phyloP scores from a whole-genome alignment of 1,140 invertebrate species.

The Cydia amplana region DNA sequence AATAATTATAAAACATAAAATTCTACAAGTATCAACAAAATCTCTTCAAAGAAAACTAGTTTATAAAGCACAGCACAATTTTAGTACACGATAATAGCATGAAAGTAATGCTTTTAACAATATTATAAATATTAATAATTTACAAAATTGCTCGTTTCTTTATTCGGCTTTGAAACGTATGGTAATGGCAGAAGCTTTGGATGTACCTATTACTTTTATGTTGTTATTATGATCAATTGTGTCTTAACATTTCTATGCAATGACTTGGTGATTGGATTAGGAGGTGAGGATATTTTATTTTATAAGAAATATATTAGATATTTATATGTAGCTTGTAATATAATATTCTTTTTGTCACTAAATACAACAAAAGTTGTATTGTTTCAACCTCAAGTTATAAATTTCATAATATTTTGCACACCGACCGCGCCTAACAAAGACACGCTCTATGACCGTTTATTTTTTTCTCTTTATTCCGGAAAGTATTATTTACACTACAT shows the following conservation, averaged over 20 bases:
- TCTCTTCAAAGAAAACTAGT: not conserved
- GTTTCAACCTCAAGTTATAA: too few relatives aligned
- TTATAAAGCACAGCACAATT: constrained; percentile 24
- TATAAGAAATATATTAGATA: constrained; percentile 36
- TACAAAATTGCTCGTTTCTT: constrained; percentile 10
- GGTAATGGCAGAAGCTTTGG: constrained; percentile 25
- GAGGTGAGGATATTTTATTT: constrained; percentile 53
- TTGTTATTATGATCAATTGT: constrained; percentile 57
- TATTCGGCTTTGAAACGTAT: not conserved
- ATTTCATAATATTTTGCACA: too few relatives aligned
- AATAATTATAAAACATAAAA: not conserved
- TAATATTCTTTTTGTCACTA: not conserved
- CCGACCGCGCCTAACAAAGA: too few relatives aligned
- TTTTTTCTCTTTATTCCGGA: too few relatives aligned
- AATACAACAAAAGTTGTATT: too few relatives aligned
- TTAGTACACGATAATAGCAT: constrained; percentile 51
- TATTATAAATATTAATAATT: constrained; percentile 5
- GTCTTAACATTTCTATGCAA: constrained; percentile 35
- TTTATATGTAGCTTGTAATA: too few relatives aligned
- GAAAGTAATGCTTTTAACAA: constrained; percentile 41
- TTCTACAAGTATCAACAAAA: not conserved
- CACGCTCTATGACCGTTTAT: too few relatives aligned
- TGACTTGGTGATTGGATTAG: constrained; percentile 45
- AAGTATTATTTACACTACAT: too few relatives aligned
- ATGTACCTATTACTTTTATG: constrained; percentile 44